phyloP scores from a whole-genome alignment of 2,113 vertebrate genomes.

The Cololabis saira region DNA sequence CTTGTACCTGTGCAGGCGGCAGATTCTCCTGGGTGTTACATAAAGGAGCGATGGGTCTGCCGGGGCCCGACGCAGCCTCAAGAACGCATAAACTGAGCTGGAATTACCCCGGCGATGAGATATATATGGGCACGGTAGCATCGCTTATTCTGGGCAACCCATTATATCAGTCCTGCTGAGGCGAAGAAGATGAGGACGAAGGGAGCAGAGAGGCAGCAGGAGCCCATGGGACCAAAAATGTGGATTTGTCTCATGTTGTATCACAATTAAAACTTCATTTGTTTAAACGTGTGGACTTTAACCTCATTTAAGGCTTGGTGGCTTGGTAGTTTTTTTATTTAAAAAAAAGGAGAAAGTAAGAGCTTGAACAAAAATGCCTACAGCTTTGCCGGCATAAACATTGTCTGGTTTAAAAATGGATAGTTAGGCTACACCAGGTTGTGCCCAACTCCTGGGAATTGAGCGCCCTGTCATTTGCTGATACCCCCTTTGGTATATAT shows the following conservation, averaged over 20 bases:
- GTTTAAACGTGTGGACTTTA: conserved; percentile 78
- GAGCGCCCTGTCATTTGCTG: conserved; percentile 68
- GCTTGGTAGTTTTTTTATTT: conserved; percentile 44
- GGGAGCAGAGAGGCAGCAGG: conserved; percentile 15
- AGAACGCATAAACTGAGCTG: conserved; percentile 69
- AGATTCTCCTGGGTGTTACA: conserved; percentile 78
- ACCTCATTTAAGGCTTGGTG: conserved; percentile 77
- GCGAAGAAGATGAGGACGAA: conserved; percentile 32
- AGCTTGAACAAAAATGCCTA: conserved; percentile 28
- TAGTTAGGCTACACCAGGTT: conserved; percentile 61
- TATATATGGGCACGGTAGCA: conserved; percentile 59
- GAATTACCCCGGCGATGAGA: conserved; percentile 74
- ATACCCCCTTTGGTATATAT: too few relatives aligned
- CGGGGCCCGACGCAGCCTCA: conserved; percentile 47
- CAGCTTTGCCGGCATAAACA: conserved; percentile 18
- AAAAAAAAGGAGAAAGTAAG: conserved; percentile 43
- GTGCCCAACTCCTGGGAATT: conserved; percentile 34
- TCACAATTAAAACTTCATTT: conserved; percentile 83
- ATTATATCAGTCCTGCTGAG: conserved; percentile 63
- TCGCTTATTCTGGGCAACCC: conserved; percentile 72
- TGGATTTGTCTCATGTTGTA: conserved; percentile 74
- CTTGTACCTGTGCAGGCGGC: conserved; percentile 75
- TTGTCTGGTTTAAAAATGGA: conserved; percentile 39
- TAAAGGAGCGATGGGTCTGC: conserved; percentile 76
- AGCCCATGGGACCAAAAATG: conserved; percentile 71